phyloP scores from a whole-genome alignment of 2,797 vertebrate genomes.

The Sparus aurata region DNA sequence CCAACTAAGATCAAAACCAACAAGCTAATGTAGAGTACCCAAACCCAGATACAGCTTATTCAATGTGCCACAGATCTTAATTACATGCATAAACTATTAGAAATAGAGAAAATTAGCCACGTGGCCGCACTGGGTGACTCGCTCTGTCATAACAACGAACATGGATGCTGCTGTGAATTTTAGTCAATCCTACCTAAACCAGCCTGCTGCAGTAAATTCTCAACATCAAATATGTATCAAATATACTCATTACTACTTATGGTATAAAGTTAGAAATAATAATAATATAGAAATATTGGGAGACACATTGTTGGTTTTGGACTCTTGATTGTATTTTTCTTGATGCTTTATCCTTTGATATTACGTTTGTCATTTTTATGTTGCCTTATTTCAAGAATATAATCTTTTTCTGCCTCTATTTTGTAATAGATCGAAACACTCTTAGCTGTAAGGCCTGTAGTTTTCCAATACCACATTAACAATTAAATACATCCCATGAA shows the following conservation, averaged over 20 bases:
- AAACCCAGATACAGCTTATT: neutral
- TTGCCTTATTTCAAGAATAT: neutral
- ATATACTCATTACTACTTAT: neutral
- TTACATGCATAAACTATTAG: too few species aligned
- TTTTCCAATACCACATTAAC: neutral
- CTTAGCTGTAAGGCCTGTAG: neutral
- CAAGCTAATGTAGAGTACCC: neutral
- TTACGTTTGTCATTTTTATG: neutral
- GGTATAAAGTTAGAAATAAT: too few species aligned
- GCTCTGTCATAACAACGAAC: neutral
- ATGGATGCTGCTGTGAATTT: neutral
- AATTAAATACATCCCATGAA: slow-evolving; percentile 5
- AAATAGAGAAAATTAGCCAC: neutral
- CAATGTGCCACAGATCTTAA: neutral
- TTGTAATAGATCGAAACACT: neutral
- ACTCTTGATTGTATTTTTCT: neutral
- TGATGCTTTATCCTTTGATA: neutral
- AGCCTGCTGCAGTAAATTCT: neutral
- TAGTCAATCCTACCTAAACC: neutral
- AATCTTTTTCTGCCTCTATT: neutral
- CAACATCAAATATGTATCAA: neutral
- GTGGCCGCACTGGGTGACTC: neutral
- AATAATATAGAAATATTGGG: neutral
- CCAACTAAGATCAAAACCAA: neutral
- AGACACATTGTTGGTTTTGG: neutral